Evolutionary conservation across 1,140 invertebrate genomes (phyloP), one percentile per base, ranked within the genome.

Genomic region (Heliothis virescens): DNA sequence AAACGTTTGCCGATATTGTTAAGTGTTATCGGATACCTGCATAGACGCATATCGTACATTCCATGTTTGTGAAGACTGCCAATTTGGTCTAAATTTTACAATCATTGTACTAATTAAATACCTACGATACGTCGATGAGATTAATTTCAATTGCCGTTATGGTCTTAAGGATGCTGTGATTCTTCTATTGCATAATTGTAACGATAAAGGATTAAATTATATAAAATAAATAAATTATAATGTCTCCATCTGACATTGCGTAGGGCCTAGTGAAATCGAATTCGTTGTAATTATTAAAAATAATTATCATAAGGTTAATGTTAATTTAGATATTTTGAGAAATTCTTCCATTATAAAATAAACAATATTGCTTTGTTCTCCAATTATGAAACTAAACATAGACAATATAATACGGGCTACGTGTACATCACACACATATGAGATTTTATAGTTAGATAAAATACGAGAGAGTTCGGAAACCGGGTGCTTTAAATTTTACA

Each of bases 51-150:
- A 94, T 94, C 93, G 91, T 92, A 94, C 92, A 94, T 94, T 94
- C 93, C 93, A 94, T 92, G 92, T 94, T 94, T 93, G 91, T 93
- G 87, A 94, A 94, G 93, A 94, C 93, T 94, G 93, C 92, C 92
- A 94, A 94, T 93, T 94, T 94, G 93, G 93, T 94, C 93, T 94
- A 93, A 94, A 94, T 94, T 94, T 91, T 94, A 94, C 90, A 94
- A 92, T 92, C 90, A 91, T 89, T 87, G 86, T 89, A 89, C 79
- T 89, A 82, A 85, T 85, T 85, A 91, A 92, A 86, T 91, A 91
- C 65, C 87, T 92, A 92, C 92, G 92, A 92, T 94, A 93, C 90
- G 90, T 93, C 92, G 89, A 90, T 89, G 87, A 93, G 86, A 89
- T 93, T 93, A 87, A 92, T 94, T 93, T 92, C 89, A 91, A 92